Evolutionary conservation across 2,113 vertebrate species (phyloP).

Genomic region (Leptobrachium ailaonicum): DNA sequence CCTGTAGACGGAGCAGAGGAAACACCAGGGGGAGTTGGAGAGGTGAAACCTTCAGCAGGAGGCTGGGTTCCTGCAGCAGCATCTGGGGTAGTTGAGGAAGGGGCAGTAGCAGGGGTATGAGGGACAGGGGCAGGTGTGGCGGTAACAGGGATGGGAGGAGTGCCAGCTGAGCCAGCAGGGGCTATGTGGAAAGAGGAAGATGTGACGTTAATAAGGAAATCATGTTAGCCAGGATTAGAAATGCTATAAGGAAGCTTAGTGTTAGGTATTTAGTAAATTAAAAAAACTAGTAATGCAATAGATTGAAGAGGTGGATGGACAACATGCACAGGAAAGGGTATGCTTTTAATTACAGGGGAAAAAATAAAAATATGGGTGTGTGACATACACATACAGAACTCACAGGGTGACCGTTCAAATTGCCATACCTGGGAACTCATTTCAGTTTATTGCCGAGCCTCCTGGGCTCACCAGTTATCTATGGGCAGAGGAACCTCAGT

Average conservation of each 20-base stretch:
- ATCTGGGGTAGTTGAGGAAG: slow-evolving; percentile 77
- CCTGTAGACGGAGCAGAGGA: slow-evolving; percentile 84
- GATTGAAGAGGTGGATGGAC: slow-evolving; percentile 52
- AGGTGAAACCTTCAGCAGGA: slow-evolving; percentile 86
- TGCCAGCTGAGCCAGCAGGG: slow-evolving; percentile 76
- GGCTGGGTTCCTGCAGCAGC: slow-evolving; percentile 77
- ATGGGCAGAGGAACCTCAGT: no score
- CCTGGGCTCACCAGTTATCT: no score
- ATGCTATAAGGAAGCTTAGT: slow-evolving; percentile 58
- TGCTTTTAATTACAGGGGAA: background rate
- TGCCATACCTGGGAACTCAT: background rate
- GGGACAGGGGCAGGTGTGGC: slow-evolving; percentile 69
- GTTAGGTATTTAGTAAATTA: slow-evolving; percentile 60
- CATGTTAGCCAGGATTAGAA: slow-evolving; percentile 67
- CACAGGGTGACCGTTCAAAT: background rate
- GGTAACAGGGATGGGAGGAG: slow-evolving; percentile 77
- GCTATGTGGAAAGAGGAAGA: slow-evolving; percentile 73
- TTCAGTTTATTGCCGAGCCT: no score
- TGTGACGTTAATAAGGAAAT: slow-evolving; percentile 68
- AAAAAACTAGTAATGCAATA: slow-evolving; percentile 28
- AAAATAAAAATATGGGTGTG: background rate
- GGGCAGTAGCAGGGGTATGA: slow-evolving; percentile 68
- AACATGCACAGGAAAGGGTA: slow-evolving; percentile 40
- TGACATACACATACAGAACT: background rate
- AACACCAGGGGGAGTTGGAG: slow-evolving; percentile 88